Evolutionary conservation across 2,113 vertebrate genomes (phyloP), one percentile per base, ranked within the genome.

Genomic region (Aspiorhynchus laticeps): DNA sequence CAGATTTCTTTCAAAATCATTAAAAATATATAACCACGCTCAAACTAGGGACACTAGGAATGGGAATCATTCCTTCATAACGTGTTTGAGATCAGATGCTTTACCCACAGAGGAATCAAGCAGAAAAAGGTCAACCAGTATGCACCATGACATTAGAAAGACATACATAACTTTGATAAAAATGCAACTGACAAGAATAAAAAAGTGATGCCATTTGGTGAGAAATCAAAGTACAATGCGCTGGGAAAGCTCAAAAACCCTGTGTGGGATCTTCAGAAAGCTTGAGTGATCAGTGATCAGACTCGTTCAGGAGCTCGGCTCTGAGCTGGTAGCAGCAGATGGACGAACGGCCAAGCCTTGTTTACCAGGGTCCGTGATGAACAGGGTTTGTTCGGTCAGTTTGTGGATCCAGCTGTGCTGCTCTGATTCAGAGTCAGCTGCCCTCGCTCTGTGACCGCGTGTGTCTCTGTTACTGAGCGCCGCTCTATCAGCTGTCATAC

Each of bases 401-500:
- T 65, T 84, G 88, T 56, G 69, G 73, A 17, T 65, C 75, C 84
- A 83, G 87, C 56, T 82, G 84, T 53, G 71, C 21, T 19, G 21
- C 14, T 14, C 79, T 48, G 43, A 46, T 11, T 46, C 43, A 2
- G 43, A 46, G 43, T 46, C 43, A 53, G 76, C 48, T 77, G n/a
- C 17, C 74, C 43, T 51, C 24, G 48, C 74, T 77, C 9, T 76
- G 24, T 17, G 12, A 48, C n/a, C n/a, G n/a, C 14, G 12, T 74
- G 21, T 43, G 17, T 73, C 7, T 53, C 67, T 28, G 24, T 17
- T 46, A 51, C 26, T 10, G 33, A 17, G 15, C 15, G 48, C 15
- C 17, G 48, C 15, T 51, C 48, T 33, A 7, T 33, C 31, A 21
- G 6, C 26, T 67, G 11, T 15, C 12, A 26, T 12, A 28, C 28